Percentiles rank a stretch among this genome's conserved stretches.
phyloP scores from a whole-genome alignment of 2,797 vertebrate species.

The Acanthurus leucopareius region DNA sequence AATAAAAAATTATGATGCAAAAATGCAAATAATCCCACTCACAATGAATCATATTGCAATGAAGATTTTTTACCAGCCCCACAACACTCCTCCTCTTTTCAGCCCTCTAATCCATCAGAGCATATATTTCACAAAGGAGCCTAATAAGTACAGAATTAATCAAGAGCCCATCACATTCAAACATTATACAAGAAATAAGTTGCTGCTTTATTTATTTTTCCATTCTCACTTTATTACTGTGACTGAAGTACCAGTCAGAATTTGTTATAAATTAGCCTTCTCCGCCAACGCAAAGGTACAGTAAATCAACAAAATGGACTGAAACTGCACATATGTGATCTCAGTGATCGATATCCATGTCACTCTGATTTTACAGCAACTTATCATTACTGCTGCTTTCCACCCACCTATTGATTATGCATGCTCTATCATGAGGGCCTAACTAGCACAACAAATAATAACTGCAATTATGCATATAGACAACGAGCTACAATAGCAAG shows the following conservation, averaged over 20 bases:
- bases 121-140: constrained; percentile 3
- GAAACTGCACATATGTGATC: constrained; percentile 57
- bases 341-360: constrained; percentile 67
- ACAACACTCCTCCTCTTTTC: not conserved
- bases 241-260: constrained; percentile 33
- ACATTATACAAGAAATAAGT: constrained; percentile 47
- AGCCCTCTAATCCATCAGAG: constrained; percentile 5
- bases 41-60: too few relatives aligned
- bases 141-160: constrained; percentile 28
- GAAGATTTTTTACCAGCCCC: too few relatives aligned
- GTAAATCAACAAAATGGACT: constrained; percentile 71
- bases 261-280: constrained; percentile 65
- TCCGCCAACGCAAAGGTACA: constrained; percentile 36
- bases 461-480: constrained; percentile 57
- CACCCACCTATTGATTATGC: constrained; percentile 63
- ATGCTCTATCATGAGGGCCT: constrained; percentile 44
- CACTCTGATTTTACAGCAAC: constrained; percentile 59
- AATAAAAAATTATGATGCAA: too few relatives aligned
- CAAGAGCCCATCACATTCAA: constrained; percentile 30
- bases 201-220: constrained; percentile 62
- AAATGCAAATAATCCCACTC: too few relatives aligned
- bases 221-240: constrained; percentile 52
- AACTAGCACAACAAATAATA: constrained; percentile 58
- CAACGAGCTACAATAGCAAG: constrained; percentile 47
- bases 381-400: constrained; percentile 65